Base-by-base conservation (phyloP, 2,888 invertebrate species). In the Sarcophaga subvicina region DNA sequence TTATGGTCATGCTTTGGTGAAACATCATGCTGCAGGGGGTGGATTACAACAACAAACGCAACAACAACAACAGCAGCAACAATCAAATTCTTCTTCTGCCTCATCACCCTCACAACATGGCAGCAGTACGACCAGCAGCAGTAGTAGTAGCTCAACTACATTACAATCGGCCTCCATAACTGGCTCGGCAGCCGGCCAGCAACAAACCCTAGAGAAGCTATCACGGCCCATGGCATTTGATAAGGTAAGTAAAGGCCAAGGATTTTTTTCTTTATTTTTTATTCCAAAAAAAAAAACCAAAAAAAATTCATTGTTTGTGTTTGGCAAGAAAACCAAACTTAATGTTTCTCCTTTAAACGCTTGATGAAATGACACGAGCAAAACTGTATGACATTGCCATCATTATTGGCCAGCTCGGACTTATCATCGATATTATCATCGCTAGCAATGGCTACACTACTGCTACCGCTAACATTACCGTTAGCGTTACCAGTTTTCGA, bases 221-320 rank as follows among this genome's bases (percentile, higher is more conserved):
- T 93, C 93, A 54, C 90, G 96, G 94, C 96, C 96, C 91, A 94
- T 95, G 94, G 96, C 96, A 93, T 96, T 96, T 94, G 96, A 96
- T 94, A 96, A 96, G 96, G 96, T 96, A 92, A 93, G 93, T 80
- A 69, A 4, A 2, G 10, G 8, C 37, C 8, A 37, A 37, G 22
- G 10, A 17, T 14, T 54, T 54, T 17, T 14, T 14, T 54, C 17
- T 54, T 54, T 54, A 17, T 12, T 54, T 14, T 54, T 12, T 54
- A 17, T 45, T 66, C 54, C 3, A 62, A 25, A 63, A 70, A 49
- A 81, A 47, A 77, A 63, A 86, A 49, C 27, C 54, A 77, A 62
- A n/a, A 37, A 69, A 60, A 37, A 17, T 63, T 63, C 17, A 20
- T 45, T 59, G 25, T 70, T 80, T 80, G n/a, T 47, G 25, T 12